Conservation (phyloP, 2,113 vertebrate genomes). For the Sturnira hondurensis region DNA sequence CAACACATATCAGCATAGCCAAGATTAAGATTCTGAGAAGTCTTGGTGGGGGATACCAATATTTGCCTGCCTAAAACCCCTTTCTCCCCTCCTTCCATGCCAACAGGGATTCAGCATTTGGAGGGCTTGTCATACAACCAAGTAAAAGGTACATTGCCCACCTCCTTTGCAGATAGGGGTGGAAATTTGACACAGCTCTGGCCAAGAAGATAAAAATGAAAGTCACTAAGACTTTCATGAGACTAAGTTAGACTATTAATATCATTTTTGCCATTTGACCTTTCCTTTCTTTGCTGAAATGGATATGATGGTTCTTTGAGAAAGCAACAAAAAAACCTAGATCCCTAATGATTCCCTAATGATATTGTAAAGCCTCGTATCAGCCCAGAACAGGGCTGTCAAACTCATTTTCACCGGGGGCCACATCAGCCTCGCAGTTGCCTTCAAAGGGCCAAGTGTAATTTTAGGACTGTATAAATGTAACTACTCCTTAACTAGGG, state of each 20-base stretch:
- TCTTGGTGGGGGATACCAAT: background rate
- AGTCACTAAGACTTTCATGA: background rate
- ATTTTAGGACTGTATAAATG: too few relatives aligned
- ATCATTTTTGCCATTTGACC: background rate
- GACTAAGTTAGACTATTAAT: background rate
- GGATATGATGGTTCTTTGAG: background rate
- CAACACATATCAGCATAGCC: background rate
- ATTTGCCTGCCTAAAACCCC: background rate
- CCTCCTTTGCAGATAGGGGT: background rate
- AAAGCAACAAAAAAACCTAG: background rate
- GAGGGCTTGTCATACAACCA: background rate
- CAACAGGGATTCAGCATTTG: background rate
- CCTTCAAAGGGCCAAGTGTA: too few relatives aligned
- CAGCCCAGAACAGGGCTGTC: background rate
- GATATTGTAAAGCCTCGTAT: background rate
- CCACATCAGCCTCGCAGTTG: too few relatives aligned
- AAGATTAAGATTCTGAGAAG: background rate
- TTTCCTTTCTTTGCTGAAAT: background rate
- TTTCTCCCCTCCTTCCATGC: background rate
- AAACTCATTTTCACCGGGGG: too few relatives aligned
- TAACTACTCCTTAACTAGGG: too few relatives aligned
- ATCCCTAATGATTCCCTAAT: background rate
- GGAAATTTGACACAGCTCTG: background rate
- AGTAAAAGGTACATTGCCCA: background rate
- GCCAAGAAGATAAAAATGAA: background rate